These are phyloP conservation scores for Peromyscus leucopus DNA, from an alignment of 2,113 vertebrate species.

Conservation along the genomic window DNA sequence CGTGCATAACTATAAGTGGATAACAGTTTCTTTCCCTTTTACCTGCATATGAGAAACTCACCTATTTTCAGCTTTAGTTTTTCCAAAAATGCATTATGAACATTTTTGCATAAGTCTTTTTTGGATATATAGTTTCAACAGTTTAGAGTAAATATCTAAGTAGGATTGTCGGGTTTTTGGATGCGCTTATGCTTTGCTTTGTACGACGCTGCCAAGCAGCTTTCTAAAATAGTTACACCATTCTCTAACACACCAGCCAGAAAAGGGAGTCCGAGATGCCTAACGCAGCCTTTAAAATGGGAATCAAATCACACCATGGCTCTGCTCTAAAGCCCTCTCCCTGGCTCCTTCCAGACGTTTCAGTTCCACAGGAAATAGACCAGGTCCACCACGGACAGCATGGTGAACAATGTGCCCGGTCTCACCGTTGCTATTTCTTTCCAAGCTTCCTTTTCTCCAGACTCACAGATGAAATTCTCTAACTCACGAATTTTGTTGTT, in stretches of 20 bases:
- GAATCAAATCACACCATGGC: background rate
- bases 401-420: background rate
- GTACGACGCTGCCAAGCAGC: background rate
- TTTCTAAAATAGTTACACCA: constrained; percentile 29
- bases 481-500: background rate
- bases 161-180: background rate
- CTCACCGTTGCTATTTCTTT: background rate
- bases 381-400: too few relatives aligned
- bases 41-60: constrained; percentile 23
- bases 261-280: background rate
- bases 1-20: background rate
- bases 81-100: constrained; percentile 30
- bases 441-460: background rate
- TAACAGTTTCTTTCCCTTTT: background rate
- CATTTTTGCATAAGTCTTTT: background rate
- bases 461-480: background rate
- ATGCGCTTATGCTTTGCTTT: background rate
- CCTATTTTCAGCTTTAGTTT: background rate
- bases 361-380: background rate
- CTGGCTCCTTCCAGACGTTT: background rate
- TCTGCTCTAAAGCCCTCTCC: background rate
- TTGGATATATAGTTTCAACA: background rate
- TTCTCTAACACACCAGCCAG: constrained; percentile 36
- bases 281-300: constrained; percentile 18
- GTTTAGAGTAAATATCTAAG: constrained; percentile 39